Evolutionary conservation across 2,888 invertebrate species (phyloP).

Genomic region (Bruchidius siliquastri): DNA sequence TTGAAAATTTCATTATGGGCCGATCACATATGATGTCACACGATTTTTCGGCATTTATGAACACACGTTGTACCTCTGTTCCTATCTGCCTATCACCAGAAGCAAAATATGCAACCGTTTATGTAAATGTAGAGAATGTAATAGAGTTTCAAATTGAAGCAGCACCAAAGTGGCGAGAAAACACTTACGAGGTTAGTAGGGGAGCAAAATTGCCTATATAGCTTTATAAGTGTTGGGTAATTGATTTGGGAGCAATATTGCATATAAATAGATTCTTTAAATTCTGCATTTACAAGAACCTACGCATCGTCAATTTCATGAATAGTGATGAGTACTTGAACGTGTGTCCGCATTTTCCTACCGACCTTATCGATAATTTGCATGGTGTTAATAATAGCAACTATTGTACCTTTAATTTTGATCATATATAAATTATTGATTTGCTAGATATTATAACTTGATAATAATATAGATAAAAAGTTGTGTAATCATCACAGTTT

Average conservation of each 20-base stretch:
- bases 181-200: neutral
- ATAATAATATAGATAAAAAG: too few relatives aligned
- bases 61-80: neutral
- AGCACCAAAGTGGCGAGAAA: neutral
- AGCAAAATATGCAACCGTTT: neutral
- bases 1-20: too few relatives aligned
- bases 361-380: too few relatives aligned
- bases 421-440: too few relatives aligned
- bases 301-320: neutral
- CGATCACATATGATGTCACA: too few relatives aligned
- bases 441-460: too few relatives aligned
- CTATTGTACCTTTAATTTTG: too few relatives aligned
- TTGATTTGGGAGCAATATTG: slow-evolving; percentile 23
- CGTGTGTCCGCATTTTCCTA: too few relatives aligned
- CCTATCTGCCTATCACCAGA: neutral
- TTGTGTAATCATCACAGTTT: too few relatives aligned
- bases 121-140: neutral
- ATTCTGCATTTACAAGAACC: slow-evolving; percentile 16
- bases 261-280: slow-evolving; percentile 27
- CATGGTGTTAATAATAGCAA: too few relatives aligned
- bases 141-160: neutral
- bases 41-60: too few relatives aligned
- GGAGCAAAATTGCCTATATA: slow-evolving; percentile 1
- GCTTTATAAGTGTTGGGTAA: slow-evolving; percentile 19
- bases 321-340: neutral